These are phyloP conservation scores for Lasioglossum albipes DNA, from an alignment of 1,140 invertebrate genomes.

Conservation along the genomic window DNA sequence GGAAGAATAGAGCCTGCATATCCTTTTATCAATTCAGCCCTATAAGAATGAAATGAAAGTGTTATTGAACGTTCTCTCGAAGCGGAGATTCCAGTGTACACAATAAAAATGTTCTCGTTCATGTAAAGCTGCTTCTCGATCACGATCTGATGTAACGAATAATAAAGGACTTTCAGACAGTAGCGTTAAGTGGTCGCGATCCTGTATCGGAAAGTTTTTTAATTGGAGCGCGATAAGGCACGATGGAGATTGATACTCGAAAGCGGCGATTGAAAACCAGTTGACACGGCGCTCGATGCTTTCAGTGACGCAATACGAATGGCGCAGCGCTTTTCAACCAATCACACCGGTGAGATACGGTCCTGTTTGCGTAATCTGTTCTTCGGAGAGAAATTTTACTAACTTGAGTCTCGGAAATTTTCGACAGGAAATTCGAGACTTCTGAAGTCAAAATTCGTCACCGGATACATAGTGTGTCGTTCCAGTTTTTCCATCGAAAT, in stretches of 20 bases:
- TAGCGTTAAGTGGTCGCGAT: conserved; percentile 4
- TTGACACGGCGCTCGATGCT: background rate
- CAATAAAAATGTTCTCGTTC: background rate
- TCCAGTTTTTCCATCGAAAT: background rate
- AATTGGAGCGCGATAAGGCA: background rate
- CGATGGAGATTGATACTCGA: background rate
- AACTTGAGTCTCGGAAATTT: background rate
- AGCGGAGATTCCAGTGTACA: background rate
- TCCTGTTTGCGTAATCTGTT: background rate
- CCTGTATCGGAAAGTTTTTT: background rate
- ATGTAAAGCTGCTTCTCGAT: background rate
- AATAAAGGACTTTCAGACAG: background rate
- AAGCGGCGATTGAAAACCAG: conserved; percentile 1
- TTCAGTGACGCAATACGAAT: background rate
- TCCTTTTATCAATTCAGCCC: background rate
- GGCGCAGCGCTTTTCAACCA: background rate
- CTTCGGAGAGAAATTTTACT: background rate
- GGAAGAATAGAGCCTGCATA: background rate
- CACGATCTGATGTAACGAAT: background rate
- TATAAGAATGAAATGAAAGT: background rate
- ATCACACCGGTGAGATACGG: background rate
- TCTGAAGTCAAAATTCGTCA: no score
- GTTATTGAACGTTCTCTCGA: background rate
- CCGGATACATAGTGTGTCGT: no score
- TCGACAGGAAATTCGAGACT: no score